phyloP scores from a whole-genome alignment of 2,888 invertebrate genomes.

The Harpalus rubripes region DNA sequence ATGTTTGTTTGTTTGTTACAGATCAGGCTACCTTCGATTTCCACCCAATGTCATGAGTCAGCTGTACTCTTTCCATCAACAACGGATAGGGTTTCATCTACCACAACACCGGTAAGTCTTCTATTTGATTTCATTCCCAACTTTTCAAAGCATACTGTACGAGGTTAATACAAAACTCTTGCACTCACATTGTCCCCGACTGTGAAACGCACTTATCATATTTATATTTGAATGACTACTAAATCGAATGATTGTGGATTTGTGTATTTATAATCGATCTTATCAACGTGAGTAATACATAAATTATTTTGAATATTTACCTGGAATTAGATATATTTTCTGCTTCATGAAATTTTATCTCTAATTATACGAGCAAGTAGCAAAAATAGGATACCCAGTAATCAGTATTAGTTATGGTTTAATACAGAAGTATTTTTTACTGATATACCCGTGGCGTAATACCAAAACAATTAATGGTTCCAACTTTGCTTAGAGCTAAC shows the following conservation, averaged over 20 bases:
- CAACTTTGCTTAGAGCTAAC: too few relatives aligned
- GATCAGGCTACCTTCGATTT: background rate
- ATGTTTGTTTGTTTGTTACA: background rate
- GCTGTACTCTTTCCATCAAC: background rate
- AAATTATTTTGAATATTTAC: background rate
- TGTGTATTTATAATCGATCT: background rate
- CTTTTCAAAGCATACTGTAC: background rate
- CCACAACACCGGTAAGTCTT: slow-evolving; percentile 47
- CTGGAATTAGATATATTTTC: too few relatives aligned
- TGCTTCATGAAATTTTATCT: too few relatives aligned
- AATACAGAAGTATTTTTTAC: too few relatives aligned
- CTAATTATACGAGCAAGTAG: too few relatives aligned
- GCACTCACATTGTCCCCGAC: background rate
- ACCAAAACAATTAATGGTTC: too few relatives aligned
- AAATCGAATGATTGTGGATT: background rate
- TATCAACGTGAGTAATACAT: background rate
- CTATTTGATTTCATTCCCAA: slow-evolving; percentile 27
- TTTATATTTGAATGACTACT: background rate
- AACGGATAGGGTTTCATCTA: slow-evolving; percentile 43
- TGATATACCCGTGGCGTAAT: too few relatives aligned
- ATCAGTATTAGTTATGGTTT: too few relatives aligned
- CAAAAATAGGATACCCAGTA: too few relatives aligned
- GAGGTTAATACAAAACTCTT: background rate
- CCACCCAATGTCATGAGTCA: slow-evolving; percentile 45
- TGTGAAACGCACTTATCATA: too few relatives aligned